Conservation (phyloP, 35 echinoderm and acorn worm genomes). For the Ptychodera flava region DNA sequence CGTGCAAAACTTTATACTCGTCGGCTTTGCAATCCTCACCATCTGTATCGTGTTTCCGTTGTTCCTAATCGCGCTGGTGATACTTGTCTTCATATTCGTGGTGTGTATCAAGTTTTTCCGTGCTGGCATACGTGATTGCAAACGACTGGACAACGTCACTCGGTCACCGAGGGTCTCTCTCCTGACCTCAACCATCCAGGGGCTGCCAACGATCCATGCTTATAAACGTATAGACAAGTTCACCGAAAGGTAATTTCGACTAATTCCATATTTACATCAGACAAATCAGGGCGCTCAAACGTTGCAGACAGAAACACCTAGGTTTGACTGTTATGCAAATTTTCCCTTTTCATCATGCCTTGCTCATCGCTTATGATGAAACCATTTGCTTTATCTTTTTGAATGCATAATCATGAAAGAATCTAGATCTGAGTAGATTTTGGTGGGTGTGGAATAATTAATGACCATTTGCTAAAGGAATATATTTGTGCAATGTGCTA, state of each 20-base stretch:
- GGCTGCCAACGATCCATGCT: slow-evolving; percentile 72
- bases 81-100: slow-evolving; percentile 42
- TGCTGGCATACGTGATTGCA: slow-evolving; percentile 68
- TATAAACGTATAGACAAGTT: slow-evolving; percentile 82
- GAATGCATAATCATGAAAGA: no score
- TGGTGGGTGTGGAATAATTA: no score
- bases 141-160: slow-evolving; percentile 79
- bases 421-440: no score
- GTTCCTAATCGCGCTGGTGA: slow-evolving; percentile 56
- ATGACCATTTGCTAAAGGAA: no score
- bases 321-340: no score
- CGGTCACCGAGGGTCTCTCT: slow-evolving; percentile 93
- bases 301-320: no score
- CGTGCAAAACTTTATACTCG: slow-evolving; percentile 60
- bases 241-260: slow-evolving; percentile 55
- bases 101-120: slow-evolving; percentile 70
- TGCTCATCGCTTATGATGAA: no score
- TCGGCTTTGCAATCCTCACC: slow-evolving; percentile 58
- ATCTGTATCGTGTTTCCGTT: slow-evolving; percentile 73
- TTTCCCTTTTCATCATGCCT: no score
- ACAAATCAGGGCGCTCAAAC: no score
- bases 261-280: no score
- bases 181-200: slow-evolving; percentile 66
- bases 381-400: no score
- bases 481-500: no score